phyloP scores from a whole-genome alignment of 2,888 invertebrate species.

The Lasius platythorax region DNA sequence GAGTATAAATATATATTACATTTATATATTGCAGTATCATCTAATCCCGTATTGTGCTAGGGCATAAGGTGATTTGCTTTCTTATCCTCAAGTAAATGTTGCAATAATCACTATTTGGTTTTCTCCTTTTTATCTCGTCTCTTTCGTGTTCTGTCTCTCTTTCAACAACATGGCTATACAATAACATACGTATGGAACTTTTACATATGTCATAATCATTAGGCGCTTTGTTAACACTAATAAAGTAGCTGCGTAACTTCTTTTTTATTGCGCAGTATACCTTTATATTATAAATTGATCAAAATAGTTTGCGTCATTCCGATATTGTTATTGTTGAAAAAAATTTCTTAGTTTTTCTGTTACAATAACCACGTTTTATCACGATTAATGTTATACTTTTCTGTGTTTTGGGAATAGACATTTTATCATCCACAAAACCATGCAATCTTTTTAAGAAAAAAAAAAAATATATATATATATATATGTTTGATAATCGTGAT shows the following conservation, averaged over 20 bases:
- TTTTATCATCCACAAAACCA: conserved; percentile 32
- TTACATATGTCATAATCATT: conserved; percentile 43
- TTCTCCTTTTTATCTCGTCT: not conserved
- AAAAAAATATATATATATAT: not conserved
- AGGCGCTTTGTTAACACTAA: conserved; percentile 55
- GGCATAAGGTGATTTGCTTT: conserved; percentile 74
- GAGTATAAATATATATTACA: conserved; percentile 71
- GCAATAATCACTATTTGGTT: conserved; percentile 59
- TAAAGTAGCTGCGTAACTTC: conserved; percentile 57
- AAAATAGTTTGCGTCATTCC: conserved; percentile 26
- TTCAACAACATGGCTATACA: conserved; percentile 8
- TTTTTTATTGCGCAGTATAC: conserved; percentile 19
- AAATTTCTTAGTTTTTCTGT: conserved; percentile 21
- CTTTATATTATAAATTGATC: conserved; percentile 34
- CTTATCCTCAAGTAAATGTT: conserved; percentile 67
- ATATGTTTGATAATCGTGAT: conserved; percentile 53
- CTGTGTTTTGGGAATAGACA: conserved; percentile 17
- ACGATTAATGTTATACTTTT: conserved; percentile 24
- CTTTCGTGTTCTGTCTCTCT: not conserved
- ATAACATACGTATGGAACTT: conserved; percentile 37
- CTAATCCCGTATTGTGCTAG: conserved; percentile 73
- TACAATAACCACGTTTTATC: conserved; percentile 7
- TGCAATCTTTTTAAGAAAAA: conserved; percentile 38
- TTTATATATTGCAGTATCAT: conserved; percentile 74
- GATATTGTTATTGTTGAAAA: not conserved